Base-by-base conservation (phyloP, 2,113 vertebrate species). In the Petrocephalus zakoni region DNA sequence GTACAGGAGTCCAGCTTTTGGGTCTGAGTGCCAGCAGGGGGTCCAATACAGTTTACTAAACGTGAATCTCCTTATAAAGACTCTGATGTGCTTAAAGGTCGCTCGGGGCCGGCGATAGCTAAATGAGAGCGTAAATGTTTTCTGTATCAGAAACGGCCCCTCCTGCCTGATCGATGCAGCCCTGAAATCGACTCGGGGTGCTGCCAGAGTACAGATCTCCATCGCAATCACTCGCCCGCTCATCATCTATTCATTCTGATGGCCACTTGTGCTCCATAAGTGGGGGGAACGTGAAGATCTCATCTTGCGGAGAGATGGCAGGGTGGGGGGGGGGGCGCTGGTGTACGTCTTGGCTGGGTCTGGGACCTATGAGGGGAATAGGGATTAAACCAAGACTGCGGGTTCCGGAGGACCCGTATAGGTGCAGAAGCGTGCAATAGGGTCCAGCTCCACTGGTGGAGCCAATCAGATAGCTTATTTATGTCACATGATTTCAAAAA, bases 201-300 rank as follows among this genome's bases (percentile, higher is more conserved):
- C 84, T 86, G 21, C 86, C 25, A 88, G 55, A 82, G 52, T 88
- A 53, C 64, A 87, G 89, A 82, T 90, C 88, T 85, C 68, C 64
- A 61, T 81, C 68, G 58, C 75, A 90, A 90, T 89, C 89, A 75
- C 86, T 81, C 55, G 29, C 88, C 19, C 34, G 83, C 87, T 88
- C 53, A 85, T 87, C 90, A 89, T 87, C 87, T 17, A 53, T 86
- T 88, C 2, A 88, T 90, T 90, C 47, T 78, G 89, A 92, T 58
- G 42, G 87, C 87, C 58, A 85, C 84, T 42, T 25, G 46, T 6
- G 34, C 58, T 46, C 82, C 52, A 34, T 21, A 85, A 85, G 85
- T 61, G 51, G 21, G 56, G 46, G 52, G 34, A 56, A 86, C 88
- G 82, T 13, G 5, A 61, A n/a, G 49, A 53, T 68, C 37, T 19